Base-by-base conservation (phyloP, 2,797 vertebrate genomes). In the Etheostoma nigrum region DNA sequence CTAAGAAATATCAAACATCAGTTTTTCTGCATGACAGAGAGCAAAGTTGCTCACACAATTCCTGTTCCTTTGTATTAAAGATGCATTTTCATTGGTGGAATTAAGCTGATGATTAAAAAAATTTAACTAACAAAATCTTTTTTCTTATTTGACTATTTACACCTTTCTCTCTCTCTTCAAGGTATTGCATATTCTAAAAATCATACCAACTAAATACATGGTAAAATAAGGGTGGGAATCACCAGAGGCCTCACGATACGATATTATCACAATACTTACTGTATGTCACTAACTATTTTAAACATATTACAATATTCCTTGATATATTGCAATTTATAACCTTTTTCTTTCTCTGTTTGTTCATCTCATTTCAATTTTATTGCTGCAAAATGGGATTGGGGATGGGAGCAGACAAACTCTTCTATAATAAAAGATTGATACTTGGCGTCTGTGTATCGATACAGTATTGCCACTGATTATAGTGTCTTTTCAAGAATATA, bases 51-150 rank as follows among this genome's bases (percentile, higher is more conserved):
- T 36, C 33, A 25, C 23, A 23, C 21, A 51, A 51, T 25, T 18
- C 21, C 21, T 27, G 13, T 67, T 65, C 23, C 15, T 69, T 70
- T 72, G 36, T 62, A 62, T 76, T 76, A 33, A 60, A 64, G 23
- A 72, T 45, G 25, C 65, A 6, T 69, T 55, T 55, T 69, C 11
- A 23, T 33, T 62, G 44, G 48, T 61, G 49, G 23, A 60, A 67
- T 74, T 67, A 52, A 51, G 4, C 25, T 66, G 5, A 58, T 69
- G 27, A 55, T 75, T 12, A 40, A 51, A 58, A 42, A 1, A 15
- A 33, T 55, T 72, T 11, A 64, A 51, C 30, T 57, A 12, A 48
- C 59, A 10, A 44, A 57, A 61, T 8, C 10, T 25, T 25, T 53
- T 53, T 74, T 57, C 52, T 19, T 48, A 30, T 72, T 53, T 66